Evolutionary conservation across 2,797 vertebrate species (phyloP).

Genomic region (Chelonia mydas): DNA sequence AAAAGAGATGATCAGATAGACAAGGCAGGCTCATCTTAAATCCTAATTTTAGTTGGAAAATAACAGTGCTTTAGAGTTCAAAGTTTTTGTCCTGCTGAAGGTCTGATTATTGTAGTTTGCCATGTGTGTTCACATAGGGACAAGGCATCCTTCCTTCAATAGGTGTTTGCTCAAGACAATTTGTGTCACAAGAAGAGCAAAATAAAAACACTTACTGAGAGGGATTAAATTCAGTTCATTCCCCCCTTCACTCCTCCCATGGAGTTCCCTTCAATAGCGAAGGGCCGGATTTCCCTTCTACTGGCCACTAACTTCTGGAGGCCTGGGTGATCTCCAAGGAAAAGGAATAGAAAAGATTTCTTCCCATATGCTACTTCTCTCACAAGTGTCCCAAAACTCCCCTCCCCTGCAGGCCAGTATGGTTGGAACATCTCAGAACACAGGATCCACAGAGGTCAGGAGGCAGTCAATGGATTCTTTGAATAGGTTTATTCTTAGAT

Average conservation of each 20-base stretch:
- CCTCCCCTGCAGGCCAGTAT: background rate
- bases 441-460: background rate
- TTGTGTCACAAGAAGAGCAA: background rate
- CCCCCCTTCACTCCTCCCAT: background rate
- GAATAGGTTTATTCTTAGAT: slow-evolving; percentile 59
- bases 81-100: background rate
- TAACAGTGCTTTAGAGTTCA: background rate
- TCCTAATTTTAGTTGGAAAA: background rate
- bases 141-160: slow-evolving; percentile 15
- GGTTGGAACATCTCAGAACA: background rate
- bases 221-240: slow-evolving; percentile 53
- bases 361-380: background rate
- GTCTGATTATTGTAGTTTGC: background rate
- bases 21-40: background rate
- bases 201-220: slow-evolving; percentile 3
- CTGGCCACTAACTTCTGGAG: background rate
- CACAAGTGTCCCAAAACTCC: background rate
- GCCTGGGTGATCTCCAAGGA: background rate
- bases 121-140: background rate
- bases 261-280: background rate
- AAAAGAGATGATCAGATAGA: background rate
- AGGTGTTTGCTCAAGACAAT: slow-evolving; percentile 30
- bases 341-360: background rate
- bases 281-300: background rate
- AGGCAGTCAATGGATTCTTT: slow-evolving; percentile 34